These are phyloP conservation scores for Ranitomeya imitator DNA, from an alignment of 2,113 vertebrate genomes.

Conservation along the genomic window DNA sequence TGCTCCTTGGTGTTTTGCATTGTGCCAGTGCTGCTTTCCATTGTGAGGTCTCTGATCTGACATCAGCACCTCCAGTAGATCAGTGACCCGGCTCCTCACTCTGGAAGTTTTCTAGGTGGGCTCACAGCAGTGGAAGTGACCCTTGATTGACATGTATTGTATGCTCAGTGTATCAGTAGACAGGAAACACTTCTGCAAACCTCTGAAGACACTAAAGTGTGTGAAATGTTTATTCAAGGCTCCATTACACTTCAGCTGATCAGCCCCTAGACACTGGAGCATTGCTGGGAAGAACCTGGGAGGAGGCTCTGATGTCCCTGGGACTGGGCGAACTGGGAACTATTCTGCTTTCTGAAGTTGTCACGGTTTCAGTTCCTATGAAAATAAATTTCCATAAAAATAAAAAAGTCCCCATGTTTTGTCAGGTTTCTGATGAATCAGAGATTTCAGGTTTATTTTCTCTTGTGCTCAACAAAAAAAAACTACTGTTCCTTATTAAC, in stretches of 20 bases:
- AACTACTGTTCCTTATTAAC: neutral
- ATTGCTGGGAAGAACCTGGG: neutral
- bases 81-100: neutral
- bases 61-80: neutral
- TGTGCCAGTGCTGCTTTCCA: neutral
- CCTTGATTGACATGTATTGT: conserved; percentile 42
- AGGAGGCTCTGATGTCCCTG: too few species aligned
- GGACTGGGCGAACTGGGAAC: too few species aligned
- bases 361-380: too few species aligned
- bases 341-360: neutral
- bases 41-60: neutral
- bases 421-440: too few species aligned
- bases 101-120: neutral
- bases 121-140: conserved; percentile 20
- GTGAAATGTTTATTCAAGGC: conserved; percentile 18
- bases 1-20: neutral
- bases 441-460: too few species aligned
- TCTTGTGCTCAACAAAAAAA: too few species aligned
- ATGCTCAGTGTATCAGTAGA: conserved; percentile 3
- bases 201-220: conserved; percentile 32
- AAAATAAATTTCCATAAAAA: neutral
- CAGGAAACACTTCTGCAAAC: conserved; percentile 38
- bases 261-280: conserved; percentile 7
- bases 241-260: neutral
- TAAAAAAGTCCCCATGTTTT: neutral